Base-by-base conservation (phyloP, 2,888 invertebrate species). In the Tillus elongatus region DNA sequence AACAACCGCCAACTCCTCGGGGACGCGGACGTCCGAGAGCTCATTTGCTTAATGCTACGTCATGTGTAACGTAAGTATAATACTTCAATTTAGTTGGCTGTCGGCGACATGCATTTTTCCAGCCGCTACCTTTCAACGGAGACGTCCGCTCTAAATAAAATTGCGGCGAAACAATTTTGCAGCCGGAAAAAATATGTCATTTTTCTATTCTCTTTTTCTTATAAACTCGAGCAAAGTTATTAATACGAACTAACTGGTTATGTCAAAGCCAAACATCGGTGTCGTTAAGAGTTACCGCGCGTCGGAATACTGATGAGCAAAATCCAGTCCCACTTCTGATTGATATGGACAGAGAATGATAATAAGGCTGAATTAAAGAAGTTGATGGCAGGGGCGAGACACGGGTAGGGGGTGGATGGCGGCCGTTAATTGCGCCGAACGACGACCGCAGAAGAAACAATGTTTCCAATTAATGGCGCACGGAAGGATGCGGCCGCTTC, bases 191-290 rank as follows among this genome's bases (percentile, higher is more conserved):
- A 64, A 62, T 57, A 62, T 64, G 64, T 65, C 64, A 64, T 64
- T 64, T 65, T 65, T 65, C 63, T 60, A 60, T 61, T 60, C 59
- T 58, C 57, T 57, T 59, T 60, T 61, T 60, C 54, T 56, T 55
- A 50, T 51, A 55, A 60, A 63, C 62, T 60, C 60, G 56, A 56
- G 58, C 59, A 61, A 65, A 65, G 64, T 66, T 67, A 66, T 66
- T 66, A 66, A 67, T 66, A 65, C 64, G 61, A 61, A 66, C 66
- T 66, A 66, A 66, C 66, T 66, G 65, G 66, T 65, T 66, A 66
- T 66, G 67, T 67, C 67, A 67, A 66, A 66, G 58, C 63, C 67
- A 67, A 67, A 64, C 65, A 61, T 63, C 54, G 62, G 58, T 58
- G 56, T 64, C 64, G 64, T 64, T 64, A 65, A 60, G 58, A 57